Evolutionary conservation across 2,888 invertebrate species (phyloP), one percentile per base, ranked within the genome.

Genomic region (Celastrina argiolus): DNA sequence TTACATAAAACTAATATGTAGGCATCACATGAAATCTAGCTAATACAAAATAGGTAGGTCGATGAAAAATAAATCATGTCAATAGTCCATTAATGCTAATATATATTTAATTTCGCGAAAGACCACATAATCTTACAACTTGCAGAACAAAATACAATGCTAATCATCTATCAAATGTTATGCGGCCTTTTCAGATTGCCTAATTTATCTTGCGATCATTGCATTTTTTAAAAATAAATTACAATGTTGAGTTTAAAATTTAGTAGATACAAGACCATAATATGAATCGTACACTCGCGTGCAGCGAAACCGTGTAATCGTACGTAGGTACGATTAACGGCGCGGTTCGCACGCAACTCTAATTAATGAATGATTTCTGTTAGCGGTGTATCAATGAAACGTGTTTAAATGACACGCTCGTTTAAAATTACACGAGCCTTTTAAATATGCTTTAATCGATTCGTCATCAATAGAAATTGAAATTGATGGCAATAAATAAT

Each of bases 291-390:
- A 75, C 74, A 77, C 69, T 81, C 64, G 80, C 81, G 78, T 81
- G 79, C 76, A 75, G 71, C 56, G 72, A 72, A 70, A 65, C 74
- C 74, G 72, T 80, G 81, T 81, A 78, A 81, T 81, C 80, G 79
- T 73, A 69, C 74, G 74, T 73, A 69, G 73, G 74, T 69, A 70
- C 75, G 75, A 79, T 79, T 81, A 79, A 80, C 79, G 78, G 77
- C 74, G 73, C 75, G 74, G 72, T 75, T 74, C 69, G 74, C 80
- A 78, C 78, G 80, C 78, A 77, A 75, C 74, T 75, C 76, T 77
- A 76, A 80, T 81, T 81, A 79, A 78, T 77, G 75, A 77, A 76
- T 81, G 81, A 81, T 82, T 82, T 82, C 78, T 79, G 80, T 76
- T 78, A 78, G 77, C 76, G 74, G 75, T 74, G 74, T 76, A 78